These are phyloP conservation scores for Caerostris extrusa DNA, from an alignment of 1,140 invertebrate genomes.

Conservation along the genomic window DNA sequence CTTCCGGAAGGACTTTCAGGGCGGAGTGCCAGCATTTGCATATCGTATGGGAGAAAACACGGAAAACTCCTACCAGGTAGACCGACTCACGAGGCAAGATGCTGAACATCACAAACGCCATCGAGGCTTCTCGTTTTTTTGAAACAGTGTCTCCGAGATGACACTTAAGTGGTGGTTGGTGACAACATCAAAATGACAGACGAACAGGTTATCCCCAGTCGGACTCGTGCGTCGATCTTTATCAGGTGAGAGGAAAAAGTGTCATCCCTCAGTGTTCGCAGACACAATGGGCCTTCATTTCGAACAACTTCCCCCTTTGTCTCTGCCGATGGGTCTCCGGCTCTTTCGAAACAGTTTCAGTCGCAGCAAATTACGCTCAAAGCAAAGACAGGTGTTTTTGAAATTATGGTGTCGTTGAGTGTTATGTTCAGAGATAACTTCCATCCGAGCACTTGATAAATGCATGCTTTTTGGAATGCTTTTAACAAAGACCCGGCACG, in stretches of 20 bases:
- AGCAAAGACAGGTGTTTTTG: not conserved
- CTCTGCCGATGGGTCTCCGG: not conserved
- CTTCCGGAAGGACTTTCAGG: too few relatives aligned
- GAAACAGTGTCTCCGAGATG: not conserved
- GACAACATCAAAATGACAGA: conserved; percentile 41
- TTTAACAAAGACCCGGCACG: not conserved
- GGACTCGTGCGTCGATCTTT: conserved; percentile 5
- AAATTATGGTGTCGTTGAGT: conserved; percentile 6
- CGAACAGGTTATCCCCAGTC: conserved; percentile 53
- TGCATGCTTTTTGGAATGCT: not conserved
- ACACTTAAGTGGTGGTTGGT: conserved; percentile 53
- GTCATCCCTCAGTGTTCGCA: not conserved
- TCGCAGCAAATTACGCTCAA: not conserved
- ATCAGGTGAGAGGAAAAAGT: conserved; percentile 42
- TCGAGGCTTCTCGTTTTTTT: too few relatives aligned
- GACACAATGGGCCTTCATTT: conserved; percentile 9
- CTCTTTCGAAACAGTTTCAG: not conserved
- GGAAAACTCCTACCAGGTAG: not conserved
- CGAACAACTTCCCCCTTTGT: conserved; percentile 22
- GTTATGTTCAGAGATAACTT: not conserved
- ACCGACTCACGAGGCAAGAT: too few relatives aligned
- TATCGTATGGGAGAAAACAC: too few relatives aligned
- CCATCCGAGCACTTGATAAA: not conserved
- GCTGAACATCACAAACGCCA: too few relatives aligned
- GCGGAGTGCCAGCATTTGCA: too few relatives aligned